Conservation (phyloP, 2,797 vertebrate species). For the Brotula barbata region DNA sequence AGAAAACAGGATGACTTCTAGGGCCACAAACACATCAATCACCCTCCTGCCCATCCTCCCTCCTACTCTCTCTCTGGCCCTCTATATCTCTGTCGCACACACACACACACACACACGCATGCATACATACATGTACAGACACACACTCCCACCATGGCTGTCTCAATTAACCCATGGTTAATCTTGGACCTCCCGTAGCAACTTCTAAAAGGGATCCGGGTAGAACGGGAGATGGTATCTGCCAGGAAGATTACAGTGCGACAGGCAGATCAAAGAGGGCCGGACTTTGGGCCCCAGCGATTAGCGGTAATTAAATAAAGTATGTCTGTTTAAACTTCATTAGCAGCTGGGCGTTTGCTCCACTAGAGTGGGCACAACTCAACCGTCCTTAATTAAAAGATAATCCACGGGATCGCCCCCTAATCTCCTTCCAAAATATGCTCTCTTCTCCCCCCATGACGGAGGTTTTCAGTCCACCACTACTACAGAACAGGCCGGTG, state of each 20-base stretch:
- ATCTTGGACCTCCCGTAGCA: conserved; percentile 88
- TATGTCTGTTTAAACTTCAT: conserved; percentile 99
- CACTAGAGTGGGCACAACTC: conserved; percentile 98
- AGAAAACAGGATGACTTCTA: conserved; percentile 76
- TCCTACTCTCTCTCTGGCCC: conserved; percentile 42
- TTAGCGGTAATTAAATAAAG: conserved; percentile 99
- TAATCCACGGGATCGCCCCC: conserved; percentile 95
- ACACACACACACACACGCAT: conserved; percentile 21
- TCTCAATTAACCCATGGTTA: conserved; percentile 91
- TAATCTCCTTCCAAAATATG: conserved; percentile 96
- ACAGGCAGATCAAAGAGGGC: conserved; percentile 95
- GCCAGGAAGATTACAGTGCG: conserved; percentile 93
- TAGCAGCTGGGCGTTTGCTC: conserved; percentile 94
- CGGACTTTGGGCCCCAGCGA: conserved; percentile 91
- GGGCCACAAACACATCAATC: conserved; percentile 83
- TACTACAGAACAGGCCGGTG: conserved; percentile 61
- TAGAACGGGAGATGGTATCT: conserved; percentile 91
- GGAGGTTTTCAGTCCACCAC: conserved; percentile 64
- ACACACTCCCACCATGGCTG: conserved; percentile 72
- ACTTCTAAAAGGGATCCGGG: conserved; percentile 86
- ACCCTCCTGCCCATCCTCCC: conserved; percentile 63
- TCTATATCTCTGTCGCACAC: conserved; percentile 46
- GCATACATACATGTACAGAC: conserved; percentile 38
- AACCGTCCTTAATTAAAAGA: conserved; percentile 99
- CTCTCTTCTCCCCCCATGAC: conserved; percentile 76